Base-by-base conservation (phyloP, 2,888 invertebrate species). In the Charanyca ferruginea region DNA sequence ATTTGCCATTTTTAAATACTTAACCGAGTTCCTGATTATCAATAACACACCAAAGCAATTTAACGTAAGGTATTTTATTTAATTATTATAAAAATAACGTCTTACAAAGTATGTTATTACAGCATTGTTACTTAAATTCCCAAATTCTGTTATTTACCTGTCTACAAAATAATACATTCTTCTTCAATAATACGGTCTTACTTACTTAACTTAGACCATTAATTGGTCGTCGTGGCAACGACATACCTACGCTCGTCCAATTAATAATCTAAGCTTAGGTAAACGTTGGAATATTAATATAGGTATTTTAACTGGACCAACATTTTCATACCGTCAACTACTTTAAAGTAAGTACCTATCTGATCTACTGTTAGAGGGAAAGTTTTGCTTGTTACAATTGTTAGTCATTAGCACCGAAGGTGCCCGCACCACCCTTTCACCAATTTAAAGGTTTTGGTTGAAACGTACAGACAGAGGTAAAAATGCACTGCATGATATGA, bases 21-120 rank as follows among this genome's bases (percentile, higher is more conserved):
- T 57, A 63, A 53, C 49, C 61, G 68, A 80, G 79, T 85, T 87
- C 78, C 84, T 82, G 77, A 66, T 81, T 75, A 81, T 75, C 63
- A 80, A 79, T 63, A 77, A 74, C 72, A 87, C 83, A 86, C 91
- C 90, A 91, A 91, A 90, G 91, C 83, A 83, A 85, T 83, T 85
- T 84, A 83, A 80, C 58, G 66, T 87, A 90, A 87, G 87, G 57
- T 84, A 85, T 85, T 75, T 80, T 84, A 83, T 83, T 79, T 81
- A 83, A 66, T 67, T 81, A 79, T 72, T 80, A 32, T 81, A 75
- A 73, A 66, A 77, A 67, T 79, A 81, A 75, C 68, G 52, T 73
- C 69, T 73, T 72, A 69, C 66, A 72, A 70, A 63, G 74, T 76
- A 79, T 78, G 53, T 78, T 78, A 75, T 73, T 60, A 38, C 38